phyloP scores from a whole-genome alignment of 2,888 invertebrate species.

The Luperina testacea region DNA sequence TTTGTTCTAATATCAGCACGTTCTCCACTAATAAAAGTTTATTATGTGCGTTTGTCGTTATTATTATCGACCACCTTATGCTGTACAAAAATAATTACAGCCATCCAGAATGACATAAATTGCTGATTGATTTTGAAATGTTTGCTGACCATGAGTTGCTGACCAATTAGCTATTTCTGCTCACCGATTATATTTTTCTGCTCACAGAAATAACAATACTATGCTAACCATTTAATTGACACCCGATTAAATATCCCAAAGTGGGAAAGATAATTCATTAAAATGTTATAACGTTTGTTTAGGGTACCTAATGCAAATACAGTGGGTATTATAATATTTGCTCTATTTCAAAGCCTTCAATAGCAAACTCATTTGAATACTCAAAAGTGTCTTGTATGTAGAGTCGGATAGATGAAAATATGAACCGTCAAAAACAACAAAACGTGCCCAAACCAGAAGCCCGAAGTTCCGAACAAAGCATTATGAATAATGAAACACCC shows the following conservation, averaged over 20 bases:
- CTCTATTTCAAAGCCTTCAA: slow-evolving; percentile 17
- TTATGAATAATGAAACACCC: slow-evolving; percentile 89
- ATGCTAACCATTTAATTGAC: no score
- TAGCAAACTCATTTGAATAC: slow-evolving; percentile 36
- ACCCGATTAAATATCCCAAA: slow-evolving; percentile 40
- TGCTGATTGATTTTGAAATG: no score
- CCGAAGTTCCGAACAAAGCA: slow-evolving; percentile 85
- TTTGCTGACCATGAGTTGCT: no score
- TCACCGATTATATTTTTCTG: no score
- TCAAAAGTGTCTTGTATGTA: slow-evolving; percentile 43
- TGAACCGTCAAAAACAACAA: slow-evolving; percentile 82
- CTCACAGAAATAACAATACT: no score
- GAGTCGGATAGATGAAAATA: slow-evolving; percentile 68
- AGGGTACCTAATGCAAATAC: slow-evolving; percentile 21
- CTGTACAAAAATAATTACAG: no score
- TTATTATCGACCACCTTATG: no score
- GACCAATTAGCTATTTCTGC: no score
- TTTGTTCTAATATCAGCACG: no score
- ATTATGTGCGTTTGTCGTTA: no score
- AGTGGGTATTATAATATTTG: slow-evolving; percentile 16
- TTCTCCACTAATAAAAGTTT: no score
- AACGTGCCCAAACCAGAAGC: slow-evolving; percentile 80
- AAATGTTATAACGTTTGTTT: slow-evolving; percentile 34
- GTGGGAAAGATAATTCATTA: slow-evolving; percentile 32
- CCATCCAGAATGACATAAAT: no score